Base-by-base conservation (phyloP, 35 echinoderm and acorn worm genomes). In the Amphiura filiformis region DNA sequence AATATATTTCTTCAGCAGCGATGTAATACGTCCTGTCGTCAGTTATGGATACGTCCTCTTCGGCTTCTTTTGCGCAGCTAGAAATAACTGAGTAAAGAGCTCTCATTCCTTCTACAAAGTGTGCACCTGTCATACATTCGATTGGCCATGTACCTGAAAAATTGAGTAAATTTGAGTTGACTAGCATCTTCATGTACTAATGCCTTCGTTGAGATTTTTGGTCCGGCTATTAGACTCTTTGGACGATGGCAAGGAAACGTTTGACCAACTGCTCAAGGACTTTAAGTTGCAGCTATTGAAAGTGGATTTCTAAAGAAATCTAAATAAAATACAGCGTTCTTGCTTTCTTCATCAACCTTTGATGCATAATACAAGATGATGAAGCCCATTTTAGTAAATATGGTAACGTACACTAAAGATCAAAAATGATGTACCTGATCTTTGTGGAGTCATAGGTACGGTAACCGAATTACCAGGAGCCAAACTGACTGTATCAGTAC, bases 391-490 rank as follows among this genome's bases (percentile, higher is more conserved):
- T n/a, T n/a, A n/a, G n/a, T n/a, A n/a, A n/a, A n/a, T n/a, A n/a
- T n/a, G n/a, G n/a, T n/a, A 87, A 23, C 7, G 2, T 17, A 14
- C 38, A 81, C n/a, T n/a, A n/a, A n/a, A n/a, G n/a, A n/a, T n/a
- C n/a, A n/a, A n/a, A 77, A 14, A 34, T 11, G n/a, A n/a, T n/a
- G 5, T 42, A 97, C 95, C 95, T 56, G 36, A 33, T 52, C 26
- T 70, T 3, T 26, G 9, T n/a, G 61, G 61, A 5, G 4, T 70
- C 61, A 70, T 70, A 26, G 2, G 61, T 70, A 23, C 9, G 4
- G 61, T 70, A 13, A 30, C 61, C 26, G 61, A 70, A 1, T 91
- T 88, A 23, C 95, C 95, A 32, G 95, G 95, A 28, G 91, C 86
- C 13, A 97, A 52, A 22, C 38, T 36, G 0, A 97, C 38, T 0